Base-by-base conservation (phyloP, 2,888 invertebrate genomes). In the Drosophila vallismaia region DNA sequence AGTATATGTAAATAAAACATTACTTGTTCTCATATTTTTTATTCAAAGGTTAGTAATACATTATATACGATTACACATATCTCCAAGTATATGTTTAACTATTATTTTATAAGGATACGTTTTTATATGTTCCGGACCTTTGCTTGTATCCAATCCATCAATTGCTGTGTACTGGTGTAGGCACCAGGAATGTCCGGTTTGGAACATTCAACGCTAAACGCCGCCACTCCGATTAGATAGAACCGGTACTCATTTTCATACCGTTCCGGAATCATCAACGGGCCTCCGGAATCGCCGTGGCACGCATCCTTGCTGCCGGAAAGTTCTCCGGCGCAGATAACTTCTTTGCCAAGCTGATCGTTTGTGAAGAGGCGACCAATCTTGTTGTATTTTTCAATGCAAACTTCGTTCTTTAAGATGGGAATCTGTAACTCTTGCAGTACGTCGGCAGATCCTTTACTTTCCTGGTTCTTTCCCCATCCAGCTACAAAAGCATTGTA, bases 401-500 rank as follows among this genome's bases (percentile, higher is more conserved):
- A 97, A 67, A 91, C 91, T 0, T 92, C 91, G 79, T 94, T 94
- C n/a, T 92, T 90, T 0, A 95, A 93, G 0, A 97, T 94, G 0
- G 96, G 96, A 50, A 97, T 90, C 88, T 95, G 94, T 10, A 95
- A 92, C 54, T 95, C 94, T 86, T 94, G 94, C 3, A 97, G 92
- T 2, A 92, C 92, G 0, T 93, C 90, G 7, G 96, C 94, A 0
- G 94, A 92, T 5, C 94, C 93, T 1, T 96, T 97, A 2, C 85
- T 86, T 54, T 91, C 91, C 80, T 81, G 75, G 0, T 91, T 90
- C 69, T 77, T 89, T 24, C 92, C 92, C 92, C 91, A 92, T 9
- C 97, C 97, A 3, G 95, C 95, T 1, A 97, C 94, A 79, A 95
- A 94, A 0, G 95, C 95, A 44, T 89, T 92, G 64, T 92, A 92